Conservation (phyloP, 2,113 vertebrate genomes). For the Boulengeromyrus knoepffleri region DNA sequence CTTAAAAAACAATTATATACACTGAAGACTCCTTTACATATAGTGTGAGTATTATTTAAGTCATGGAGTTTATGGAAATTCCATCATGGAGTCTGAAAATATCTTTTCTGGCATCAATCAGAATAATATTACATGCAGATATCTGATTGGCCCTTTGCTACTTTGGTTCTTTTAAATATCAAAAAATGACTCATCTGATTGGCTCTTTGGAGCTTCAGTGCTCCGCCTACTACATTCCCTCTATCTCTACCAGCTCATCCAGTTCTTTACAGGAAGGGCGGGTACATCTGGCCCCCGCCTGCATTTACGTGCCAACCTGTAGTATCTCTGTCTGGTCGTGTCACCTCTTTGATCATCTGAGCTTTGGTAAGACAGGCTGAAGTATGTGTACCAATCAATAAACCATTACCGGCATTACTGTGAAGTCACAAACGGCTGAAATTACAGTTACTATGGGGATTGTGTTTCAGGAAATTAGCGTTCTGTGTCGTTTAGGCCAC, state of each 20-base stretch:
- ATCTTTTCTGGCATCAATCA: not conserved
- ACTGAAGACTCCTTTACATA: not conserved
- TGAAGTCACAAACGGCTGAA: not conserved
- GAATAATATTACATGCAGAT: not conserved
- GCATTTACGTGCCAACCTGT: not conserved
- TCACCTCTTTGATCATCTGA: not conserved
- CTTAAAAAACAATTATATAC: not conserved
- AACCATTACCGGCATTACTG: not conserved
- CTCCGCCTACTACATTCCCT: not conserved
- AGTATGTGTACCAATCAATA: not conserved
- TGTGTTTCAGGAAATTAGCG: not conserved
- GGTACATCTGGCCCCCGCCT: not conserved
- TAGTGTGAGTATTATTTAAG: not conserved
- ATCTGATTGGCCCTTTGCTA: not conserved
- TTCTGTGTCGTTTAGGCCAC: not conserved
- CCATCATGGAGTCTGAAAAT: not conserved
- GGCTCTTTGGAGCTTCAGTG: not conserved
- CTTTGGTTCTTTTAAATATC: not conserved
- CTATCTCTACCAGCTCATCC: not conserved
- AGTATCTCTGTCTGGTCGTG: not conserved
- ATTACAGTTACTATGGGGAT: not conserved
- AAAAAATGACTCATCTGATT: not conserved
- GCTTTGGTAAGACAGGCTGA: not conserved
- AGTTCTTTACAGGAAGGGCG: not conserved
- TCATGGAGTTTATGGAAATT: not conserved